Base-by-base conservation (phyloP, 2,113 vertebrate species). In the Chamaetylas fuelleborni region DNA sequence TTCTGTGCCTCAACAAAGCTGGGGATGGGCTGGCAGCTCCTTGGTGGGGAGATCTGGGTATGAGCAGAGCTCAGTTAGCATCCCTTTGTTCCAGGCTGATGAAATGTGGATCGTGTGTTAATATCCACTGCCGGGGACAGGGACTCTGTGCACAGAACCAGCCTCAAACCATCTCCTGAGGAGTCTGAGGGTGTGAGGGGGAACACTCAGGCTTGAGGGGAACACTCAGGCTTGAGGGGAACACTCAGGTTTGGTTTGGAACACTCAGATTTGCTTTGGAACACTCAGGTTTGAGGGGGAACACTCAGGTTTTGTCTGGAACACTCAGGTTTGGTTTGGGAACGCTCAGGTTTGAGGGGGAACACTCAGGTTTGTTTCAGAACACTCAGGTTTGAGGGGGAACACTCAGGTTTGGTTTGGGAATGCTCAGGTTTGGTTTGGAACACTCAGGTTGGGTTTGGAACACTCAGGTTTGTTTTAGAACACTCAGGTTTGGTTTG, bases 401-500 rank as follows among this genome's bases (percentile, higher is more conserved):
- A 38, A 38, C 38, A 42, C 6, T 42, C 42, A 42, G 42, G 42
- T 16, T 42, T 42, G 6, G 6, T 7, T 7, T 42, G 6, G 6
- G 42, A 42, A 42, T 15, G 17, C 15, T 42, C 42, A 42, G 42
- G 42, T 16, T 42, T 42, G 14, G 6, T 15, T 16, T 6, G 42
- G 42, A 42, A 42, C 42, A 42, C 42, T 43, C 18, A 43, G 42
- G 7, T 18, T 43, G 7, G 5, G 5, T 4, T 29, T 6, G 28
- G 70, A 28, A 16, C 70, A 22, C 18, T 5, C 18, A 57, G 40
- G 18, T 3, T 42, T 9, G 14, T 1, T 6, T 15, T 6, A 12
- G 51, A n/a, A 20, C 17, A 19, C 38, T 26, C 38, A 28, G 70
- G 9, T 8, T 2, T 5, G 11, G 2, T 3, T 4, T 2, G 23